Evolutionary conservation across 2,113 vertebrate species (phyloP).

Genomic region (Bubo scandiacus): DNA sequence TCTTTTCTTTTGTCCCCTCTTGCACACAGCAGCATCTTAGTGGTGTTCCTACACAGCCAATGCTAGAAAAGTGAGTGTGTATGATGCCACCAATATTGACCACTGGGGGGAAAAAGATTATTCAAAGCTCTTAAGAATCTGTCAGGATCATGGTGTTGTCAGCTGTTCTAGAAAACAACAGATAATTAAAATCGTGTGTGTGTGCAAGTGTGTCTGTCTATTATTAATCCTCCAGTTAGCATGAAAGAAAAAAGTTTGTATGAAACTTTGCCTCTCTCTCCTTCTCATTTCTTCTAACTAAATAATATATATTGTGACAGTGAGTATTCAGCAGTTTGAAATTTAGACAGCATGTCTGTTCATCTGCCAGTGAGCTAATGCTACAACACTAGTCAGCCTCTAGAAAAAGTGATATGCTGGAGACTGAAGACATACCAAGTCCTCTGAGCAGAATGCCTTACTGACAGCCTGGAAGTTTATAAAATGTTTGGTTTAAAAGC

Average conservation of each 20-base stretch:
- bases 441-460: background rate
- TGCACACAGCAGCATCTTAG: background rate
- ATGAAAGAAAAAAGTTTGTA: accelerated
- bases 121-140: background rate
- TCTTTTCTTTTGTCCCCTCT: background rate
- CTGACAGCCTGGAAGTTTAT: background rate
- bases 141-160: background rate
- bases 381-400: background rate
- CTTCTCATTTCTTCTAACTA: background rate
- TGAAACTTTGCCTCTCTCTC: background rate
- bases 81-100: background rate
- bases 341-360: background rate
- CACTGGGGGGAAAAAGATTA: accelerated
- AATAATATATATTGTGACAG: accelerated
- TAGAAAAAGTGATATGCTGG: background rate
- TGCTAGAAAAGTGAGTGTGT: background rate
- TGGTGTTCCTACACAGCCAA: background rate
- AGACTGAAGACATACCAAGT: accelerated
- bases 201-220: background rate
- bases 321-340: background rate
- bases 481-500: background rate
- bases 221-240: background rate
- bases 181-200: background rate
- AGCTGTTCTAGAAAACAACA: background rate
- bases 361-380: background rate